These are phyloP conservation scores for Cheilosia soror DNA, from an alignment of 2,888 invertebrate genomes.

Conservation along the genomic window DNA sequence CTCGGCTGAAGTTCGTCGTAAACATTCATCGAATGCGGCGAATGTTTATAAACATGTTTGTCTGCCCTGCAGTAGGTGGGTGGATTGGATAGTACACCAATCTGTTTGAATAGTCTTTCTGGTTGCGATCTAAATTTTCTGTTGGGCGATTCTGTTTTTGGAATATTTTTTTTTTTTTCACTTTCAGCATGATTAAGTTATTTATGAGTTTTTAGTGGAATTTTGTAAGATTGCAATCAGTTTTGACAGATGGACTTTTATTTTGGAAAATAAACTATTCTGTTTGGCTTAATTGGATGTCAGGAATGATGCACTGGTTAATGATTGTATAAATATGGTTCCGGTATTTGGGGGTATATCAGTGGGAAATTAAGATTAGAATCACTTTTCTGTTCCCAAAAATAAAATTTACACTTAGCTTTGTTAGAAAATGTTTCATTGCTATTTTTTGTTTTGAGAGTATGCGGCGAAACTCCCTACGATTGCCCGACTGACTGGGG, in stretches of 20 bases:
- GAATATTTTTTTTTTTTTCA: neutral
- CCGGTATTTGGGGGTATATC: neutral
- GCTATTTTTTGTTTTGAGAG: too few relatives aligned
- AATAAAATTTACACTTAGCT: too few relatives aligned
- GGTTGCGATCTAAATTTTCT: conserved; percentile 16
- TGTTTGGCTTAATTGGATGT: conserved; percentile 8
- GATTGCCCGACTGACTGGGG: too few relatives aligned
- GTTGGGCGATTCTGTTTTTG: neutral
- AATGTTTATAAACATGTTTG: conserved; percentile 71
- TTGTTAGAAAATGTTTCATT: too few relatives aligned
- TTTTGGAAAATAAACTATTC: neutral
- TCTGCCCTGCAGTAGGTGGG: conserved; percentile 22
- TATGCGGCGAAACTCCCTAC: too few relatives aligned
- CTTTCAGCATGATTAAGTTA: conserved; percentile 25
- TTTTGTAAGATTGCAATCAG: conserved; percentile 26
- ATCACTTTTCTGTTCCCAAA: too few relatives aligned
- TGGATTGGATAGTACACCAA: neutral
- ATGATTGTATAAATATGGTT: conserved; percentile 3
- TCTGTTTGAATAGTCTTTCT: conserved; percentile 22
- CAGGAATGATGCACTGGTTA: conserved; percentile 10
- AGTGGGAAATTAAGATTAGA: neutral
- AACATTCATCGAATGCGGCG: conserved; percentile 57
- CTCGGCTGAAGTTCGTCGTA: conserved; percentile 62
- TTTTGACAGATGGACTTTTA: conserved; percentile 26
- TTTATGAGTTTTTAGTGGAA: conserved; percentile 35